Conservation (phyloP, 2,113 vertebrate genomes). For the Phoenicopterus ruber region DNA sequence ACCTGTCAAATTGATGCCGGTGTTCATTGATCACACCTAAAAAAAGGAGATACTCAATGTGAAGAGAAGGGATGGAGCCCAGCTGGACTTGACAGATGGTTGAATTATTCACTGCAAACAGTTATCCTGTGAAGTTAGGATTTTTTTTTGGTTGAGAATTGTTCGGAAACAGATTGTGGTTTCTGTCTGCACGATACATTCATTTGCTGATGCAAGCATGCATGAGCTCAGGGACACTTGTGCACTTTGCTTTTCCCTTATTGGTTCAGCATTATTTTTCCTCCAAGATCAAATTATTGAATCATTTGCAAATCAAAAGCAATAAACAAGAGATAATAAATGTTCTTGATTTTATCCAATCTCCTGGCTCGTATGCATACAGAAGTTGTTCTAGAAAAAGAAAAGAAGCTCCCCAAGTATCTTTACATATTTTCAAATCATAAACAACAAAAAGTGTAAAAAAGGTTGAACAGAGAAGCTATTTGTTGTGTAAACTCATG, state of each 20-base stretch:
- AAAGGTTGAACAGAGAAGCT: not conserved
- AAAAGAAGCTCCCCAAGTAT: not conserved
- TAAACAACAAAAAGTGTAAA: not conserved
- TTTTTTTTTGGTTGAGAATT: not conserved
- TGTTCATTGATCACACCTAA: not conserved
- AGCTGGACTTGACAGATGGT: constrained; percentile 42
- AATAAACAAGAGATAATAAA: not conserved
- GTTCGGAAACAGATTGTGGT: constrained; percentile 21
- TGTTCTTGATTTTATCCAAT: not conserved
- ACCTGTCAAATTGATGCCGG: not conserved
- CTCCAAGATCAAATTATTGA: not conserved
- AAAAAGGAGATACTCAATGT: not conserved
- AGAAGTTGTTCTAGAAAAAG: not conserved
- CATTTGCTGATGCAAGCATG: not conserved
- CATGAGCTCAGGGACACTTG: not conserved
- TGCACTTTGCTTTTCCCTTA: not conserved
- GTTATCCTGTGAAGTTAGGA: not conserved
- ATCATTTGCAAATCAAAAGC: not conserved
- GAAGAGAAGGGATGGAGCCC: not conserved
- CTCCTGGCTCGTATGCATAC: not conserved
- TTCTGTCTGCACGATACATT: not conserved
- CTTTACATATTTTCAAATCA: not conserved
- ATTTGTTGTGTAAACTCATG: not conserved
- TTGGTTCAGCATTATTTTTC: not conserved
- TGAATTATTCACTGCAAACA: constrained; percentile 39